Evolutionary conservation across 2,888 invertebrate genomes (phyloP), one percentile per base, ranked within the genome.

Genomic region (Brenthis ino): DNA sequence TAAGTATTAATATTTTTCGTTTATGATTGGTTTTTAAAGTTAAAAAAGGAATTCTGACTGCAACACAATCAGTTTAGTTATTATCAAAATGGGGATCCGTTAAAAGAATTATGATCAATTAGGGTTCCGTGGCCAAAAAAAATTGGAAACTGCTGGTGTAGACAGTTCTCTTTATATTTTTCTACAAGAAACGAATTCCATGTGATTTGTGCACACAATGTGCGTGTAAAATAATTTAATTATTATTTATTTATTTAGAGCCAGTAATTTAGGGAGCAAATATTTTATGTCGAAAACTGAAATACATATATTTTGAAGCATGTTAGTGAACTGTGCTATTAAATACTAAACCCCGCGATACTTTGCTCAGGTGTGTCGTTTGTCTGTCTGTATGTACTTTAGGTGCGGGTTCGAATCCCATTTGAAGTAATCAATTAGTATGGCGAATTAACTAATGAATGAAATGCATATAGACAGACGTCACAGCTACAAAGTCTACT

Each of bases 221-320:
- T 82, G 80, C 79, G 76, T 81, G 82, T 82, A 85, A 80, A 82
- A 81, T 68, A 57, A 70, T 64, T 70, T 66, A 64, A 68, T 82
- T 76, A 84, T 82, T 80, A 80, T 85, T 83, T 88, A 89, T 89
- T 89, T 87, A 88, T 75, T 83, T 82, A 83, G 80, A 80, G 76
- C 78, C 82, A 80, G 76, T 76, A 76, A 77, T 72, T 54, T 82
- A 81, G 82, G 82, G 80, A 83, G 77, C 81, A 82, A 83, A 80
- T 74, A 76, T 76, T 76, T 67, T 73, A 71, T 67, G 69, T 66
- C 66, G 67, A 69, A 43, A 58, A 66, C 65, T 70, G 67, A 28
- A 51, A 61, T 64, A 20, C 20, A 20, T 20, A 67, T 69, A 67
- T 73, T 71, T 74, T 73, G 74, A 71, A 68, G 66, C 72, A 71